These are phyloP conservation scores for Pempheris klunzingeri DNA, from an alignment of 2,797 vertebrate genomes.

Conservation along the genomic window DNA sequence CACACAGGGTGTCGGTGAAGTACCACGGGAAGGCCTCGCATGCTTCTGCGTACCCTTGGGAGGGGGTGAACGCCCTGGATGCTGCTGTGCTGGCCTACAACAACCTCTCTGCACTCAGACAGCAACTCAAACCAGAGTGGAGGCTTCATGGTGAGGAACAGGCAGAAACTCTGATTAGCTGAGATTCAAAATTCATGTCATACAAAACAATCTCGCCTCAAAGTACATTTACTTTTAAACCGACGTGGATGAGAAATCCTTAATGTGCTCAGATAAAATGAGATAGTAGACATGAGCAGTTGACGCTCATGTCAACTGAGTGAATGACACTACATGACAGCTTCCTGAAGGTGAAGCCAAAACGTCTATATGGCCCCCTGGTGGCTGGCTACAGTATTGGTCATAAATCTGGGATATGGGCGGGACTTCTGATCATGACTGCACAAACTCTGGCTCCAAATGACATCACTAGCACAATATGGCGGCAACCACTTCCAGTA, in stretches of 20 bases:
- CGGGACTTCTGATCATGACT: too few species aligned
- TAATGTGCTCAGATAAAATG: background rate
- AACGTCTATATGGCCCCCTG: too few species aligned
- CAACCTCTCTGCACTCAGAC: constrained; percentile 91
- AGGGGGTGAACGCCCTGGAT: constrained; percentile 93
- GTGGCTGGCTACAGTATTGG: too few species aligned
- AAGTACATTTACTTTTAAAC: background rate
- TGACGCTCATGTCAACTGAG: too few species aligned
- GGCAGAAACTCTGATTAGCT: background rate
- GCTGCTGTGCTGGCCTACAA: constrained; percentile 94
- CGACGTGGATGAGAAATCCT: background rate
- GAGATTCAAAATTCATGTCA: background rate
- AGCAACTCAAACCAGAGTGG: constrained; percentile 93
- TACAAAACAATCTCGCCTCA: background rate
- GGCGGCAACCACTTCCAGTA: too few species aligned
- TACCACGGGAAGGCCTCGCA: constrained; percentile 92
- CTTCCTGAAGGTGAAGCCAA: too few species aligned
- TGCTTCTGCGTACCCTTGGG: constrained; percentile 92
- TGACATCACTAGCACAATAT: too few species aligned
- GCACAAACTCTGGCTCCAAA: too few species aligned
- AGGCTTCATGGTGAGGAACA: constrained; percentile 88
- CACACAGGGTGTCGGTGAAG: constrained; percentile 90
- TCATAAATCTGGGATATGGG: too few species aligned
- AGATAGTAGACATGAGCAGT: too few species aligned
- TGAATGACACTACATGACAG: too few species aligned